phyloP scores from a whole-genome alignment of 2,888 invertebrate genomes.

The Amblyjoppa fuscipennis region DNA sequence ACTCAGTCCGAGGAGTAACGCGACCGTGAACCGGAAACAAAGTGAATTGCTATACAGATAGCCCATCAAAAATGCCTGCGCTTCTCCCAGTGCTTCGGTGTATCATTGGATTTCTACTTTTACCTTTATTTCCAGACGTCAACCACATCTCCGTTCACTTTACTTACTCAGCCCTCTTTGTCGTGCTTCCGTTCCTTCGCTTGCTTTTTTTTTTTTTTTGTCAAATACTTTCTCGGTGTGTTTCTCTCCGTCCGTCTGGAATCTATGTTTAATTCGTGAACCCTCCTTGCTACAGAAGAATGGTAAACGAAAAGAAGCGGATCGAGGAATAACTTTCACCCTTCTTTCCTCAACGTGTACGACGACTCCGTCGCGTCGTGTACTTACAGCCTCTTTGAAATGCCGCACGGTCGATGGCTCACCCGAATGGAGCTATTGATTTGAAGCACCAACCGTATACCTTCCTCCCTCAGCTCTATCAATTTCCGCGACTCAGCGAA shows the following conservation, averaged over 20 bases:
- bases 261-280: conserved; percentile 52
- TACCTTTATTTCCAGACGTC: conserved; percentile 41
- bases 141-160: conserved; percentile 49
- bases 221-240: conserved; percentile 48
- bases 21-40: conserved; percentile 72
- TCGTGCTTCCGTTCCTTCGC: conserved; percentile 12
- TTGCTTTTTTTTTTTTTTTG: conserved; percentile 35
- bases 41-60: conserved; percentile 75
- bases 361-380: conserved; percentile 29
- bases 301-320: conserved; percentile 34
- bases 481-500: conserved; percentile 61
- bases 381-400: conserved; percentile 59
- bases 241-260: conserved; percentile 43
- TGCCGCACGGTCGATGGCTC: conserved; percentile 58
- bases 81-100: conserved; percentile 39
- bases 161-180: conserved; percentile 17
- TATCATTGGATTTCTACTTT: conserved; percentile 65
- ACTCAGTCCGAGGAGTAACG: conserved; percentile 35
- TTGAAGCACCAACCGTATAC: conserved; percentile 55
- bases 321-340: conserved; percentile 40
- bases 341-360: conserved; percentile 33
- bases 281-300: conserved; percentile 24
- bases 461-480: conserved; percentile 57
- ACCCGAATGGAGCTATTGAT: conserved; percentile 68
- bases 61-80: conserved; percentile 24